Base-by-base conservation (phyloP, 2,888 invertebrate genomes). In the Caenorhabditis sp. region DNA sequence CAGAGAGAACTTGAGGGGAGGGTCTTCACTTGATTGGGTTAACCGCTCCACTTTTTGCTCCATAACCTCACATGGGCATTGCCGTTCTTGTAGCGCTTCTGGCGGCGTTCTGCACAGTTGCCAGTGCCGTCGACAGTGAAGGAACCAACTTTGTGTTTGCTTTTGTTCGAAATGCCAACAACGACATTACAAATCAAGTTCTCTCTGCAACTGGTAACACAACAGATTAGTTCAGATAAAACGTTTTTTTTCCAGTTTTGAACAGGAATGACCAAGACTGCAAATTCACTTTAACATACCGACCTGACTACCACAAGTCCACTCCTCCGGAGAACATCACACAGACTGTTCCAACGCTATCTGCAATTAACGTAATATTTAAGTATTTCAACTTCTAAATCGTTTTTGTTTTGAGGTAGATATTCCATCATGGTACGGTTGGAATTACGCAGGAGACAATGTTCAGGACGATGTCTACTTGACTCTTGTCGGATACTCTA, bases 391-490 rank as follows among this genome's bases (percentile, higher is more conserved):
- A 37, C 15, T 15, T 11, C 5, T 22, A 64, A 1, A 22, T 9
- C 8, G 26, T 18, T 55, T 55, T 40, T 53, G 15, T 56, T 85
- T 61, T 35, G n/a, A 86, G 85, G 18, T 83, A 20, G 20, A 61
- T 0, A 70, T 86, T 20, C 86, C 84, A 1, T 50, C 60, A 1
- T 84, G 72, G 77, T 86, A 86, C 44, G 86, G 86, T 6, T 86
- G 74, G 64, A 74, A 83, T 15, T 86, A 81, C 22, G 78, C 84
- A 4, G 47, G 40, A 11, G 24, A 47, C 2, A 68, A 50, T 32
- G 67, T 69, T n/a, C 86, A 86, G 40, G 62, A 68, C 20, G 80
- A 78, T 35, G 70, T 71, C 5, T 79, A 58, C 18, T 18, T 84
- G 37, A 77, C 84, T 11, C 71, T 86, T 1, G 44, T n/a, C 5